A percentile compares a stretch with the other conserved stretches of the same genome.
Evolutionary conservation across 2,797 vertebrate species (phyloP).

Genomic region (Lagorchestes hirsutus): DNA sequence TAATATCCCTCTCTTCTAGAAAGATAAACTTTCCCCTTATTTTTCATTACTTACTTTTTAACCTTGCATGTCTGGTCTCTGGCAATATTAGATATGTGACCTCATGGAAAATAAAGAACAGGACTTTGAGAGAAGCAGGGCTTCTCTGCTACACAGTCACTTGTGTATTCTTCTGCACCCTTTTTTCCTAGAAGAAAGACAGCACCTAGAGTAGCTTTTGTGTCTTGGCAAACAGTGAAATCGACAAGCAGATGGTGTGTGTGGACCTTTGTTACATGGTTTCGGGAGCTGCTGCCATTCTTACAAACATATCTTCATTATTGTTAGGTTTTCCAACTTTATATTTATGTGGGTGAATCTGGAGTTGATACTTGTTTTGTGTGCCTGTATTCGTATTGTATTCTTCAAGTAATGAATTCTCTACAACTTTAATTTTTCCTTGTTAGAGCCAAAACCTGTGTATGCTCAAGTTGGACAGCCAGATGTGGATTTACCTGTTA

Average conservation of each 20-base stretch:
- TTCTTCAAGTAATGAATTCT: constrained; percentile 32
- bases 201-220: not conserved
- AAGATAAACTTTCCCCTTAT: not conserved
- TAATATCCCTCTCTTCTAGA: not conserved
- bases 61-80: not conserved
- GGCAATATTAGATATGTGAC: not conserved
- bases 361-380: not conserved
- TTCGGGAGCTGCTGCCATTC: not conserved
- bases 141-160: not conserved
- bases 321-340: not conserved
- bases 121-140: not conserved
- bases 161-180: not conserved
- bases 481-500: constrained; percentile 98
- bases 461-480: constrained; percentile 98
- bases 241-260: not conserved
- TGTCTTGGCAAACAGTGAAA: not conserved
- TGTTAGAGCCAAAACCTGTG: constrained; percentile 96
- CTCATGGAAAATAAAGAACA: not conserved
- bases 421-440: constrained; percentile 36
- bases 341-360: not conserved
- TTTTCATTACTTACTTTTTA: not conserved
- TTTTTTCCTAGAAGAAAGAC: not conserved
- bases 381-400: not conserved
- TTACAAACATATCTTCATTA: not conserved
- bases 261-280: not conserved